Evolutionary conservation across 2,113 vertebrate species (phyloP), one percentile per base, ranked within the genome.

Genomic region (Trachemys scripta): DNA sequence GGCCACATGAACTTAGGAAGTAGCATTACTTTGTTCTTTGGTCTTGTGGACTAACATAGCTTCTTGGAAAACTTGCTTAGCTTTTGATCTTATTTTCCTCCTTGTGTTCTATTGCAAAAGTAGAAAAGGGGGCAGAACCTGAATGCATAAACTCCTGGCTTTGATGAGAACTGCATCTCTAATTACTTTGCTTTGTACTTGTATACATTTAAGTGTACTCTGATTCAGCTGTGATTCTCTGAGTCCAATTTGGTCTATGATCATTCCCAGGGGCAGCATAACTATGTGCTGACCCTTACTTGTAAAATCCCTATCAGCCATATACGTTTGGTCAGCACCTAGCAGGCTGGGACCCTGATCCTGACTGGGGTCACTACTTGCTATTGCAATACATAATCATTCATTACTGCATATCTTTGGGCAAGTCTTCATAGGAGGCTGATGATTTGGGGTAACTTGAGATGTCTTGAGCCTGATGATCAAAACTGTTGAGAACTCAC

Each of bases 11-110:
- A 1, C 93, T 94, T 94, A 96, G 69, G 94, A 97, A 98, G 96
- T 94, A 97, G 83, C 95, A 92, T 96, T 57, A 84, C 94, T 98
- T 97, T 97, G 92, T 98, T 97, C 94, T 91, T 0, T 85, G 88
- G 94, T 96, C 90, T 96, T 94, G 94, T 42, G 94, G 95, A 94
- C 92, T 97, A 97, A 97, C 93, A 95, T 97, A 85, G 84, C 85
- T 96, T 96, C 92, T 97, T 97, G 91, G 84, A 97, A 97, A 97
- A 97, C 94, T 97, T 96, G 59, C 82, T 27, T 29, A 85, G 93
- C 93, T 97, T 98, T 98, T 98, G 95, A 98, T 98, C 93, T 97
- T 91, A 81, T 96, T 4, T 91, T 84, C 80, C 31, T 86, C 82
- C 59, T 94, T 91, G 16, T 90, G 79, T 96, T 96, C 83, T 96